Evolutionary conservation across 2,888 invertebrate species (phyloP).

Genomic region (Metellina segmentata): DNA sequence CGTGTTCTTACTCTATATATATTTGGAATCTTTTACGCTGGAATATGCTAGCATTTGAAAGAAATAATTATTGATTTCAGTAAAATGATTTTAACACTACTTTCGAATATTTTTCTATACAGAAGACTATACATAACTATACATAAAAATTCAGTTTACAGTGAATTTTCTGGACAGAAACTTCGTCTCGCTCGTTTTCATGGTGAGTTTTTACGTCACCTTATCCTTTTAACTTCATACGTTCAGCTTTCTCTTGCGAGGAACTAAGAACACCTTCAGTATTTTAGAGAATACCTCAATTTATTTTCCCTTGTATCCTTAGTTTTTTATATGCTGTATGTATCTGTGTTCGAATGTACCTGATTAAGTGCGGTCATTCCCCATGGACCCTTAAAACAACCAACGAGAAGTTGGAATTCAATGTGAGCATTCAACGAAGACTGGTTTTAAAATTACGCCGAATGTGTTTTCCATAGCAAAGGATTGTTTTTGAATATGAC

Average conservation of each 20-base stretch:
- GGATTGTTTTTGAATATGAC: not conserved
- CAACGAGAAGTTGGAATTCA: constrained; percentile 6
- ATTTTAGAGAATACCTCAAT: not conserved
- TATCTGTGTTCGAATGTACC: not conserved
- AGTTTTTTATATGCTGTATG: not conserved
- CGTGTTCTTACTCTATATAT: not conserved
- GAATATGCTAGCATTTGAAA: not conserved
- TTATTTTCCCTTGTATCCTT: not conserved
- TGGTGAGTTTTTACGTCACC: not conserved
- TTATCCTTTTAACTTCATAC: not conserved
- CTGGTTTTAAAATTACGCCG: not conserved
- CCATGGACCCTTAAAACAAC: not conserved
- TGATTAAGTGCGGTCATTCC: not conserved
- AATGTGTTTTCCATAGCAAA: not conserved
- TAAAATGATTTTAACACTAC: not conserved
- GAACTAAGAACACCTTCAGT: not conserved
- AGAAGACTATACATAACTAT: not conserved
- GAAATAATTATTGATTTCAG: not conserved
- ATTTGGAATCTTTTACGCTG: constrained; percentile 6
- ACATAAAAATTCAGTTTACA: not conserved
- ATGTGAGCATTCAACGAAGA: not conserved
- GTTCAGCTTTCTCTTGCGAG: not conserved
- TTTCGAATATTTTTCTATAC: not conserved
- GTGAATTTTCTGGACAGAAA: not conserved
- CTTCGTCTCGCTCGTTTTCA: not conserved